Conservation (phyloP, 53 echinoderm and acorn worm genomes). For the Paracentrotus lividus region DNA sequence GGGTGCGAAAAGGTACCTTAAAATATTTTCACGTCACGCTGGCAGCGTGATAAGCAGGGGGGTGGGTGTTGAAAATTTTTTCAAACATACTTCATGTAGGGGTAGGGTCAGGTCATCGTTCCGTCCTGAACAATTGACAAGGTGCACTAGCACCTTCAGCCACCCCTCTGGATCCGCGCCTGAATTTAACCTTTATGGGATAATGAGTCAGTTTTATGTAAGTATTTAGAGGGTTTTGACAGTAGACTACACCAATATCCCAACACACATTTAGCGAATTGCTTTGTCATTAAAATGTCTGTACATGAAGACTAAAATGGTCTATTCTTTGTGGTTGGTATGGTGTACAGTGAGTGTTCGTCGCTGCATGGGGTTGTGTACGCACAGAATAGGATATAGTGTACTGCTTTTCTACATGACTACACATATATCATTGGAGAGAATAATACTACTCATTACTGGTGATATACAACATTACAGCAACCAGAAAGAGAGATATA, state of each 20-base stretch:
- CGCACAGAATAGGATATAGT: neutral
- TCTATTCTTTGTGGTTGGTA: conserved; percentile 14
- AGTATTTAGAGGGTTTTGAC: neutral
- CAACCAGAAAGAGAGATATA: neutral
- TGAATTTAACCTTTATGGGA: no score
- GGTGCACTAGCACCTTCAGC: no score
- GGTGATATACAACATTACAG: neutral
- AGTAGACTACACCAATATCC: neutral
- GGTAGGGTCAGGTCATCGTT: no score
- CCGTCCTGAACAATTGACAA: no score
- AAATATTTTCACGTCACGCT: no score
- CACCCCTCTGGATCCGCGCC: no score
- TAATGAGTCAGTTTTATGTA: no score
- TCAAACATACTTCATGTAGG: no score
- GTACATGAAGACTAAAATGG: neutral
- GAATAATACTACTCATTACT: conserved; percentile 13
- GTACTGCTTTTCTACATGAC: neutral
- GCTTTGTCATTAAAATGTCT: neutral
- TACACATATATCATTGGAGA: neutral
- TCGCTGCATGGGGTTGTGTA: neutral
- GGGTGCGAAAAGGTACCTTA: no score
- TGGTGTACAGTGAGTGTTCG: neutral
- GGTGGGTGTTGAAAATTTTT: no score
- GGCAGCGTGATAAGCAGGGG: no score
- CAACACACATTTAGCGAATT: neutral